Evolutionary conservation across 1,140 invertebrate genomes (phyloP).

Genomic region (Drosophila pseudoananassae): DNA sequence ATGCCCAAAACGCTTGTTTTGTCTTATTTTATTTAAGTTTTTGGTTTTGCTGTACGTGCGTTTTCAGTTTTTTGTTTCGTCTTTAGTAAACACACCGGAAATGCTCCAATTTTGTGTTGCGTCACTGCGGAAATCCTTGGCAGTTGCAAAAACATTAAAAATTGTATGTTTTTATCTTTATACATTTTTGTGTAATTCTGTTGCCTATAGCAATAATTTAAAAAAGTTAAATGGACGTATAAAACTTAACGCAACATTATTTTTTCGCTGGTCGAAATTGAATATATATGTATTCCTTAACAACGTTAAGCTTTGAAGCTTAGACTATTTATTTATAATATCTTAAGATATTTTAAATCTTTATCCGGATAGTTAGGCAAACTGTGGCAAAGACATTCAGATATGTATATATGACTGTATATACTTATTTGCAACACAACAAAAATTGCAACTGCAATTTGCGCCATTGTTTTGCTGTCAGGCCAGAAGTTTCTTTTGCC

Average conservation of each 20-base stretch:
- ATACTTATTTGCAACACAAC: constrained; percentile 35
- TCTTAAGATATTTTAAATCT: too few species aligned
- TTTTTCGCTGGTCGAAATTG: background rate
- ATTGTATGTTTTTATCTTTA: constrained; percentile 20
- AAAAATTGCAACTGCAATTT: constrained; percentile 72
- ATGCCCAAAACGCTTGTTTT: constrained; percentile 24
- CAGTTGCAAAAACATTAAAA: constrained; percentile 38
- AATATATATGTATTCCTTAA: background rate
- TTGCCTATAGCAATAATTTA: too few species aligned
- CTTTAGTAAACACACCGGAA: constrained; percentile 71
- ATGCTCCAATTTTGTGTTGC: constrained; percentile 71
- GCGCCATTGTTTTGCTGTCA: constrained; percentile 73
- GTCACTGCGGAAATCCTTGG: constrained; percentile 66
- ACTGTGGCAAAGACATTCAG: background rate
- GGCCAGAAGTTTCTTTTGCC: constrained; percentile 56
- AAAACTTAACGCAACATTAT: too few species aligned
- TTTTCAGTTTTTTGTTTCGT: constrained; percentile 33
- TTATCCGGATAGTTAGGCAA: too few species aligned
- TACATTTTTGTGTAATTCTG: background rate
- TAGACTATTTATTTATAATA: too few species aligned
- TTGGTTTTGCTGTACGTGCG: background rate
- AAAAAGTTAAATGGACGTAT: too few species aligned
- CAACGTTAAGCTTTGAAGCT: background rate
- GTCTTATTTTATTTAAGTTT: constrained; percentile 48
- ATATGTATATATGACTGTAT: background rate